A percentile compares a stretch with the other conserved stretches of the same genome.
Conservation (phyloP, 2,113 vertebrate genomes). For the Corythaeola cristata region DNA sequence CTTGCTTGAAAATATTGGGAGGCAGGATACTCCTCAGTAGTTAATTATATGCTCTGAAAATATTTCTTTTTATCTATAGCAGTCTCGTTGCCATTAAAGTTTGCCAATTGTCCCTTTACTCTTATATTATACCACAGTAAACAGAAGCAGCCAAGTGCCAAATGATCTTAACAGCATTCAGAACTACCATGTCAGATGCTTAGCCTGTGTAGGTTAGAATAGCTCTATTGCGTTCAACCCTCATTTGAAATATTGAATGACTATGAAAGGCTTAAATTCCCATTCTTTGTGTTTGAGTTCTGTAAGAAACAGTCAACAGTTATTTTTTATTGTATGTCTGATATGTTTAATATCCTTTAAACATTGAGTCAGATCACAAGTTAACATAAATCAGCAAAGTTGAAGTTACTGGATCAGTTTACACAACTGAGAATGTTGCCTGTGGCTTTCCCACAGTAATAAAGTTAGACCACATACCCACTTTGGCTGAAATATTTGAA, state of each 20-base stretch:
- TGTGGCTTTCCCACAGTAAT: conserved; percentile 63
- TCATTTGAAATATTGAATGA: not conserved
- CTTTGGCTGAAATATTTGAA: conserved; percentile 41
- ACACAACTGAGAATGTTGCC: conserved; percentile 46
- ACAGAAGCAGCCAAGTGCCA: not conserved
- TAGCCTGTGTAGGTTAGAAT: not conserved
- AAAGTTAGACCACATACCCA: conserved; percentile 56
- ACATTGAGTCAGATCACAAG: conserved; percentile 28
- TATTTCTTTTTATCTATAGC: not conserved
- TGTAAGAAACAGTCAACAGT: not conserved
- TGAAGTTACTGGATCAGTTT: conserved; percentile 52
- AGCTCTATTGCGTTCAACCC: not conserved
- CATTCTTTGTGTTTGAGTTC: not conserved
- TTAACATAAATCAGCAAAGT: conserved; percentile 52
- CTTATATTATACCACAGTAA: not conserved
- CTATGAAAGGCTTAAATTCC: not conserved
- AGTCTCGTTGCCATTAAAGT: not conserved
- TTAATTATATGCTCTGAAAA: not conserved
- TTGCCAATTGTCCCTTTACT: not conserved
- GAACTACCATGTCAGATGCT: not conserved
- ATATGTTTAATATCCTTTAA: conserved; percentile 45
- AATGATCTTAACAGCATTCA: not conserved
- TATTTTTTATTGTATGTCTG: not conserved
- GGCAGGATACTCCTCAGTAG: not conserved
- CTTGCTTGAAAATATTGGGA: not conserved